These are phyloP conservation scores for Beroe ovata DNA, from an alignment of 37 sponge, comb jelly and placozoan species.

Conservation along the genomic window DNA sequence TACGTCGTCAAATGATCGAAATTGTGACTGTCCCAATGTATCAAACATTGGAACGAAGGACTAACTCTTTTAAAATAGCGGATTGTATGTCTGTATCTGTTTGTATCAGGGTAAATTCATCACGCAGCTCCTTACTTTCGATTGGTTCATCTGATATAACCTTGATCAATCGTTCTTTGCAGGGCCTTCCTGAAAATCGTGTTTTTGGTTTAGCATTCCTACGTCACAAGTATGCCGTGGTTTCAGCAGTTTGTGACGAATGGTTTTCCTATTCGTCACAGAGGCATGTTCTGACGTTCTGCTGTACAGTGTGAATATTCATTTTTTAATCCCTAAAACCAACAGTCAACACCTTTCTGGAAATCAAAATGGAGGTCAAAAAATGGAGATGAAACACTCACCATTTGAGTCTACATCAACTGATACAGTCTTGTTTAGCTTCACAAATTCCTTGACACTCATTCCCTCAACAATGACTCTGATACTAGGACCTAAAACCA, in stretches of 20 bases:
- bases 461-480: constrained; percentile 1
- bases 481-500: neutral
- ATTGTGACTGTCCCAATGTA: neutral
- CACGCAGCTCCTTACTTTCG: neutral
- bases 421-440: neutral
- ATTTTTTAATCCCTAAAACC: too few species aligned
- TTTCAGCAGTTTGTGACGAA: too few species aligned
- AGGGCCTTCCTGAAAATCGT: constrained; percentile 31
- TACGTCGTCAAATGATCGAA: neutral
- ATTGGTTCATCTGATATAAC: neutral
- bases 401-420: constrained; percentile 18
- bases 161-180: constrained; percentile 26
- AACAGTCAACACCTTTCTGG: too few species aligned
- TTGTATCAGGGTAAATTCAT: neutral
- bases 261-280: too few species aligned
- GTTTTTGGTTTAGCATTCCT: too few species aligned
- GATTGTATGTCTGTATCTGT: neutral
- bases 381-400: neutral
- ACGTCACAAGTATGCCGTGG: too few species aligned
- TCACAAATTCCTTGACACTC: neutral
- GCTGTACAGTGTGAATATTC: too few species aligned
- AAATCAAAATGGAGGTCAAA: too few species aligned
- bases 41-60: neutral
- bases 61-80: neutral
- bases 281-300: too few species aligned